Base-by-base conservation (phyloP, 2,797 vertebrate genomes). In the Champsocephalus esox region DNA sequence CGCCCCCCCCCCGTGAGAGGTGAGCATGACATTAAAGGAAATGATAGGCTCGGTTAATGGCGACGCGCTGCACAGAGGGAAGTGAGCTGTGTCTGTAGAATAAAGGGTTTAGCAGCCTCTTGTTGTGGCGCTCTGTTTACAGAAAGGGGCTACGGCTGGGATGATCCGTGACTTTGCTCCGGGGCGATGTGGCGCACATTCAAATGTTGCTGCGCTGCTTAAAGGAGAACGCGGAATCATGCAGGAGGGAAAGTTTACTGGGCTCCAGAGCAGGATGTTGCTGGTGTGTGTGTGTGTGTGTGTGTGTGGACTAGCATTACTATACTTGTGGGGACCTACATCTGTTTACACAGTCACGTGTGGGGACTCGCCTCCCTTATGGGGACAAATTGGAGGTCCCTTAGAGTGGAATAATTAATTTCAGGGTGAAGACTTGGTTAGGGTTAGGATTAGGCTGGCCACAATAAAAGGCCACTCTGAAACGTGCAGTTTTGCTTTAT, bases 41-140 rank as follows among this genome's bases (percentile, higher is more conserved):
- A 86, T 81, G 82, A 89, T 28, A 38, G 80, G 81, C 67, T 70
- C 46, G 13, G 64, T 70, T 86, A 85, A 81, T 56, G 75, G 81
- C 51, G 57, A 66, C 63, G 34, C 48, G 55, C 63, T 56, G 74
- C 49, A 12, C 1, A 16, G 34, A 38, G 34, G 34, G 72, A 60
- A 8, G 72, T 64, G 21, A 1, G 68, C 65, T 13, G 49, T 0
- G 75, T 74, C 82, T 45, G 73, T 80, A 73, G 74, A 87, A 73
- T 76, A 80, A 85, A 86, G 74, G 71, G 61, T 80, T 78, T 75
- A 71, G 75, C 78, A 63, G 73, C 70, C 24, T 57, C 73, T 82
- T 77, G 85, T 82, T 82, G 71, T 77, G 76, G 69, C 56, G 64
- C 28, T 12, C 45, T 74, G 75, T 72, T 75, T 83, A 84, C 75